Percentiles rank a stretch among this genome's conserved stretches.
These are phyloP conservation scores for Philaenus spumarius DNA, from an alignment of 1,140 invertebrate genomes.

Conservation along the genomic window DNA sequence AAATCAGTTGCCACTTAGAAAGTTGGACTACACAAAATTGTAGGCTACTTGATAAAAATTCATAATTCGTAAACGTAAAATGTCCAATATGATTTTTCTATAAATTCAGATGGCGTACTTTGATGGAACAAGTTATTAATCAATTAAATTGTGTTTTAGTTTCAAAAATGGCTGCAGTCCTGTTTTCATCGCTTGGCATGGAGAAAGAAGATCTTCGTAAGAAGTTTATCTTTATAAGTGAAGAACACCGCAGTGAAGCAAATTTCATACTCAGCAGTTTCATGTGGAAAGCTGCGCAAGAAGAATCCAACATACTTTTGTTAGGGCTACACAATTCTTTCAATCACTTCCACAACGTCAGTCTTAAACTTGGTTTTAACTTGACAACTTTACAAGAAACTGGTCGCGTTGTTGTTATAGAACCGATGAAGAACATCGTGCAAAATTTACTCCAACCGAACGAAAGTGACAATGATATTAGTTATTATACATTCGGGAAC, in stretches of 20 bases:
- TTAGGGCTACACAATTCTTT: not conserved
- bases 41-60: too few species aligned
- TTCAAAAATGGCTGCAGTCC: not conserved
- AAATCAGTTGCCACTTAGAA: too few species aligned
- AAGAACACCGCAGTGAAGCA: not conserved
- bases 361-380: constrained; percentile 2
- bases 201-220: not conserved
- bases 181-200: not conserved
- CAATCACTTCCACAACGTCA: not conserved
- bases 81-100: too few species aligned
- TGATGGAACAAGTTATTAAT: too few species aligned
- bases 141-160: too few species aligned
- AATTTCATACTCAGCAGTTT: not conserved
- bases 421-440: not conserved
- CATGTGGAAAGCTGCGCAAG: not conserved
- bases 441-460: too few species aligned
- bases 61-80: too few species aligned
- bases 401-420: not conserved
- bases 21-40: too few species aligned
- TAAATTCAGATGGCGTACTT: too few species aligned
- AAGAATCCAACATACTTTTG: not conserved
- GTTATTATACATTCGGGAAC: not conserved
- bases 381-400: not conserved
- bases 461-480: not conserved
- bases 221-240: not conserved